Percentiles rank a stretch among this genome's conserved stretches.
Conservation (phyloP, 2,113 vertebrate species). For the Coreoperca whiteheadi region DNA sequence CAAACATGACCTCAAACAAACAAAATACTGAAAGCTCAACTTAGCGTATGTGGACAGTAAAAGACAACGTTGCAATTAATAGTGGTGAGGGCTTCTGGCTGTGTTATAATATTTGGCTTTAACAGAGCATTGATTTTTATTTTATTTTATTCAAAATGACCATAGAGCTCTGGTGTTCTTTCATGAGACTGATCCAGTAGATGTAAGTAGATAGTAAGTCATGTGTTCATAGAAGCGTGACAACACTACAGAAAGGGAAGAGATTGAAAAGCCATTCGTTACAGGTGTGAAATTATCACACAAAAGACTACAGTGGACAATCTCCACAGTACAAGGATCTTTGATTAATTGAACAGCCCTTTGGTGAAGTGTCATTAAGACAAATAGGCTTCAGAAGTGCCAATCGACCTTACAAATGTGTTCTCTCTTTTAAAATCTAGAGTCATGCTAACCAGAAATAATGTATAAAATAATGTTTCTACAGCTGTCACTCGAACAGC, state of each 20-base stretch:
- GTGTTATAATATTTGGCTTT: not conserved
- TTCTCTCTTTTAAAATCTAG: not conserved
- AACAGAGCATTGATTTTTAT: not conserved
- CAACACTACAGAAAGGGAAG: too few species aligned
- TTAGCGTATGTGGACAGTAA: not conserved
- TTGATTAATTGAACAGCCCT: constrained; percentile 28
- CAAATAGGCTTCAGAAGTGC: not conserved
- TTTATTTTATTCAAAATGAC: not conserved
- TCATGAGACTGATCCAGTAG: not conserved
- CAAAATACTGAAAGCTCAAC: not conserved
- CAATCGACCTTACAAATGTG: not conserved
- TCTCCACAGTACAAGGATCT: constrained; percentile 1
- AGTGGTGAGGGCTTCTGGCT: not conserved
- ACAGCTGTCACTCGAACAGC: not conserved
- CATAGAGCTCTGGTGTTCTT: not conserved
- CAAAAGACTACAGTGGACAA: not conserved
- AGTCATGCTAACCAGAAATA: not conserved
- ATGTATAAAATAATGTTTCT: not conserved
- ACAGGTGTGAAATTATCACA: not conserved
- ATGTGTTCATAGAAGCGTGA: not conserved
- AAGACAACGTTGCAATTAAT: not conserved
- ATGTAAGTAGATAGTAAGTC: not conserved
- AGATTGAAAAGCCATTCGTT: not conserved
- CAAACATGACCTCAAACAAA: not conserved
- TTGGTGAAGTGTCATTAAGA: not conserved